Percentiles rank a stretch among this genome's conserved stretches.
phyloP scores from a whole-genome alignment of 23 tunicate genomes.

The Trididemnum nubilum region DNA sequence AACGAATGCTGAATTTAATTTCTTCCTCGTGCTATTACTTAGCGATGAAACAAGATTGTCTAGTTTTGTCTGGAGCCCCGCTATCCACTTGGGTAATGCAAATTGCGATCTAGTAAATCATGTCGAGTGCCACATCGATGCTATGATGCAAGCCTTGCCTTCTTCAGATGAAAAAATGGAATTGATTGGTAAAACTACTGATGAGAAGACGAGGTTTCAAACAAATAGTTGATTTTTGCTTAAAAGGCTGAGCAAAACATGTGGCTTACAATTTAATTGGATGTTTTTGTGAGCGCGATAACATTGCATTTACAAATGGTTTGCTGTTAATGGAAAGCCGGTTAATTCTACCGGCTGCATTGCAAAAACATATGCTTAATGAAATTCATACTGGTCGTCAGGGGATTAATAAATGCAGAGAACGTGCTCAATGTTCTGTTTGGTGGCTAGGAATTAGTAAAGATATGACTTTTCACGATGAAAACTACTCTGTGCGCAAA shows the following conservation, averaged over 20 bases:
- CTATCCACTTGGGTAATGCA: background rate
- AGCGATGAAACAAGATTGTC: too few species aligned
- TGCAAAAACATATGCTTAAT: background rate
- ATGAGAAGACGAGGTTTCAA: background rate
- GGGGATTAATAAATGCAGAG: background rate
- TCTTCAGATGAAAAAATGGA: background rate
- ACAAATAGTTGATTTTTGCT: background rate
- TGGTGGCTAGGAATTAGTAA: background rate
- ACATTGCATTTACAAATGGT: background rate
- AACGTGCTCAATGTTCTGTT: background rate
- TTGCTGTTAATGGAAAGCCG: background rate
- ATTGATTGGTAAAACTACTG: background rate
- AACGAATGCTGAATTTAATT: too few species aligned
- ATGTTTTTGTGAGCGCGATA: too few species aligned
- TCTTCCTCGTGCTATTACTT: too few species aligned
- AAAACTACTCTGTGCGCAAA: background rate
- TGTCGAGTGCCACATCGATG: background rate
- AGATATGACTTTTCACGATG: background rate
- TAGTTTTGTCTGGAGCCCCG: background rate
- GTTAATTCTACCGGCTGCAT: background rate
- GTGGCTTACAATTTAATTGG: background rate
- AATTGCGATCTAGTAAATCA: background rate
- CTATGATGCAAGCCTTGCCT: background rate
- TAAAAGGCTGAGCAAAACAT: background rate
- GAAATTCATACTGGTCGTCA: background rate